Percentiles rank a stretch among this genome's conserved stretches.
Evolutionary conservation across 1,140 invertebrate genomes (phyloP).

Genomic region (Aphelenchoides fujianensis): DNA sequence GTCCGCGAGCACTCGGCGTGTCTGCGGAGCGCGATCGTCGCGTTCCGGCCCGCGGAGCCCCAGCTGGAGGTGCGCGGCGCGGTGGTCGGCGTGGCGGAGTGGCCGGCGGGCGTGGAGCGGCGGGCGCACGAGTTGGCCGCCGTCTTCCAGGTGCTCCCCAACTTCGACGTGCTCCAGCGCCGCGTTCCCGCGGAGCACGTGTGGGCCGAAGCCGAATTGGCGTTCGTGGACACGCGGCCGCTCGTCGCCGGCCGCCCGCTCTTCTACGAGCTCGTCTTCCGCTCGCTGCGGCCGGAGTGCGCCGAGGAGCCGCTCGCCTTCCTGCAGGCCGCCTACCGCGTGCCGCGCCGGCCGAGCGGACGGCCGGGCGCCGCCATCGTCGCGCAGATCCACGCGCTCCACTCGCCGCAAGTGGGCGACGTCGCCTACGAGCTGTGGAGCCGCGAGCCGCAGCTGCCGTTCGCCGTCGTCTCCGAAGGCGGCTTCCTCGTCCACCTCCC

Average conservation of each 20-base stretch:
- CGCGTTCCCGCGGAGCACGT: neutral
- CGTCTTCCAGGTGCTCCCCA: constrained; percentile 14
- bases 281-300: neutral
- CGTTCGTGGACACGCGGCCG: constrained; percentile 3
- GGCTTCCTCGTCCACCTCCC: neutral
- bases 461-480: neutral
- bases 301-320: neutral
- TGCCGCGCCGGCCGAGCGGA: neutral
- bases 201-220: neutral
- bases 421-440: neutral
- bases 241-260: neutral
- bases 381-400: constrained; percentile 10
- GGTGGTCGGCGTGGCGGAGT: neutral
- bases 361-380: neutral
- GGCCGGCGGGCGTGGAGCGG: neutral
- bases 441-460: neutral
- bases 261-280: constrained; percentile 16
- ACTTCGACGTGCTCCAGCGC: constrained; percentile 18
- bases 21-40: neutral
- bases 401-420: neutral
- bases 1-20: neutral
- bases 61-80: neutral
- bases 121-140: neutral
- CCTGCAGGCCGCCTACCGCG: neutral
- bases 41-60: neutral